Percentiles rank a stretch among this genome's conserved stretches.
phyloP scores from a whole-genome alignment of 2,797 vertebrate species.

The Cygnus olor region DNA sequence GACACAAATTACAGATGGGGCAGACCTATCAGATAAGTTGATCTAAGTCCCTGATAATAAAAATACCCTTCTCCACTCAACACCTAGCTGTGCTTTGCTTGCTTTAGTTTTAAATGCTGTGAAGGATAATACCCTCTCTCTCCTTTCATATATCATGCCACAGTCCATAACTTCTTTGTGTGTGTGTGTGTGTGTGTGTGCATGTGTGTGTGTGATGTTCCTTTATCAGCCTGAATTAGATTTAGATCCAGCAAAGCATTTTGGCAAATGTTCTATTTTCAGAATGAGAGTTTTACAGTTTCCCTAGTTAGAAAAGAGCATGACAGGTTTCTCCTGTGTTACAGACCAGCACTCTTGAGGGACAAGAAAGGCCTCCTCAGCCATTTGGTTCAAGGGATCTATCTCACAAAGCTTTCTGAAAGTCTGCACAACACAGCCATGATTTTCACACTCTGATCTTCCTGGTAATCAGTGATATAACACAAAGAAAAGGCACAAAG shows the following conservation, averaged over 20 bases:
- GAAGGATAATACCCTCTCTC: not conserved
- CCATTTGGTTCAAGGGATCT: not conserved
- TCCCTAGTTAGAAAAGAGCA: not conserved
- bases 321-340: not conserved
- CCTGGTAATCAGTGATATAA: not conserved
- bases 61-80: not conserved
- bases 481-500: too few relatives aligned
- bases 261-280: not conserved
- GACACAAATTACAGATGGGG: not conserved
- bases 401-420: not conserved
- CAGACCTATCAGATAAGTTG: not conserved
- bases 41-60: not conserved
- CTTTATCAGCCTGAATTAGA: not conserved
- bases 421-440: rapidly evolving
- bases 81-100: not conserved
- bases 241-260: not conserved
- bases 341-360: not conserved
- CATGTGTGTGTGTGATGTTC: not conserved
- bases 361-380: not conserved
- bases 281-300: not conserved
- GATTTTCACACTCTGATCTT: not conserved
- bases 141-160: not conserved
- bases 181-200: too few relatives aligned
- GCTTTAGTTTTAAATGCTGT: not conserved
- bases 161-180: not conserved